Evolutionary conservation across 1,140 invertebrate species (phyloP), one percentile per base, ranked within the genome.

Genomic region (Phortica variegata): DNA sequence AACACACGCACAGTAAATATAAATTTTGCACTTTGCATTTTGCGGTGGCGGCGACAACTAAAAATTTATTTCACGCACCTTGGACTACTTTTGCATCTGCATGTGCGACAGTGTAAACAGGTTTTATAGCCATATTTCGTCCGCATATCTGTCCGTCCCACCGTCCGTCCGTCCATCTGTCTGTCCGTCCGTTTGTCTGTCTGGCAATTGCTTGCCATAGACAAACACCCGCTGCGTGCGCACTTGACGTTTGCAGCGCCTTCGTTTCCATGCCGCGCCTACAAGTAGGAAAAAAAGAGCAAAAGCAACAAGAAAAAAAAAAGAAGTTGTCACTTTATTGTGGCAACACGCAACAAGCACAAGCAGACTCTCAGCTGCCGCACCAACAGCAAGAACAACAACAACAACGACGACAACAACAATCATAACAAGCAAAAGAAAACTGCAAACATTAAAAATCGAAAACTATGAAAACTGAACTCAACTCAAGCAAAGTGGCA

Each of bases 61-160:
- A 52, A 65, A 65, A 68, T 62, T 60, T 68, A 66, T 66, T 62
- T 68, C 62, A 62, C 62, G 65, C 62, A 66, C 62, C 62, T 66
- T 66, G 62, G 62, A 63, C 62, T 66, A 66, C 62, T 68, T 66
- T 46, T 50, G 12, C 26, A 12, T 29, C 26, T 29, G 12, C 26
- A 29, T 29, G 6, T 6, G 26, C 26, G 26, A 7, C 26, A 29
- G 26, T 29, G 26, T 53, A 68, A 68, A 68, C 63, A 48, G 63
- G 63, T 66, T 68, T 49, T 12, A 7, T n/a, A n/a, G n/a, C n/a
- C n/a, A n/a, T n/a, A n/a, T n/a, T n/a, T n/a, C n/a, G n/a, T n/a
- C n/a, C n/a, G n/a, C n/a, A n/a, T n/a, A n/a, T n/a, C n/a, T n/a
- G n/a, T n/a, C n/a, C n/a, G n/a, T n/a, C n/a, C n/a, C n/a, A n/a